Conservation (phyloP, 2,113 vertebrate species). For the Dendropsophus ebraccatus region DNA sequence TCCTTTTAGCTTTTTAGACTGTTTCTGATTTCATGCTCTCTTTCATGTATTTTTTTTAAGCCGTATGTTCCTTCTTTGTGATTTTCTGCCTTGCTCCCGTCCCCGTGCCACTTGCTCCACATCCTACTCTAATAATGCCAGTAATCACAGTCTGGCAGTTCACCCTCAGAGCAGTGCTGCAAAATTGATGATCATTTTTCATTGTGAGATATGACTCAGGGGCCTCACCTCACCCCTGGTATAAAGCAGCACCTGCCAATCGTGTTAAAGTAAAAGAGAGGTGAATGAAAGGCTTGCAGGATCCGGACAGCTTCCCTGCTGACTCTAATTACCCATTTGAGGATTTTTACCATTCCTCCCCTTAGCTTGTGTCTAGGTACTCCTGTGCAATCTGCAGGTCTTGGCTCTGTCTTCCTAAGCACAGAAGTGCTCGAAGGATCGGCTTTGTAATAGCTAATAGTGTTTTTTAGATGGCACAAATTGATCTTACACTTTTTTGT, state of each 20-base stretch:
- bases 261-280: constrained; percentile 69
- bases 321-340: constrained; percentile 78
- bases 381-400: constrained; percentile 67
- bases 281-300: constrained; percentile 72
- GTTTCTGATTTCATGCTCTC: not conserved
- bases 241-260: constrained; percentile 75
- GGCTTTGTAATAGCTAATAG: constrained; percentile 79
- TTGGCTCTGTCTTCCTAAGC: constrained; percentile 73
- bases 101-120: constrained; percentile 34
- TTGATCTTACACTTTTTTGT: constrained; percentile 66
- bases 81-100: not conserved
- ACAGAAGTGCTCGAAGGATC: constrained; percentile 70
- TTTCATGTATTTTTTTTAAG: not conserved
- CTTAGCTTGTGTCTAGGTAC: constrained; percentile 64
- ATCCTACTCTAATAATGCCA: constrained; percentile 63
- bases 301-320: constrained; percentile 75
- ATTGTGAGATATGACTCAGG: constrained; percentile 73
- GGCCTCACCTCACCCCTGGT: constrained; percentile 71
- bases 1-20: not conserved
- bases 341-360: constrained; percentile 75
- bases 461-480: constrained; percentile 71
- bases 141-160: constrained; percentile 66
- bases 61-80: not conserved
- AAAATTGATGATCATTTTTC: constrained; percentile 71
- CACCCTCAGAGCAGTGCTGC: constrained; percentile 64